Percentiles rank a stretch among this genome's conserved stretches.
phyloP scores from a whole-genome alignment of 2,113 vertebrate genomes.

The Chaetorhynchus papuensis region DNA sequence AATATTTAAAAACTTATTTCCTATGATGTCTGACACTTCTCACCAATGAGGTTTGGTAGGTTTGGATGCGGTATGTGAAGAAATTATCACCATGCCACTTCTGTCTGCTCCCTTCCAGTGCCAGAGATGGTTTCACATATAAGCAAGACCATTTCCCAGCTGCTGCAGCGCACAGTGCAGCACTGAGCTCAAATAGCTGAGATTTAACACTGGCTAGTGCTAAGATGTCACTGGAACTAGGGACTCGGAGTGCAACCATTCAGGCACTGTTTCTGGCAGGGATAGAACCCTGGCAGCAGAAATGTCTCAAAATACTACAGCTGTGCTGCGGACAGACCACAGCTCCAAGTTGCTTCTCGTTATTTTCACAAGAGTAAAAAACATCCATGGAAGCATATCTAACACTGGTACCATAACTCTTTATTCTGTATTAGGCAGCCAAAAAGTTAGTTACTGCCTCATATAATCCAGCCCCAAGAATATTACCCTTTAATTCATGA shows the following conservation, averaged over 20 bases:
- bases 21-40: slow-evolving; percentile 17
- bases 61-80: not conserved
- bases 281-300: slow-evolving; percentile 11
- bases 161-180: not conserved
- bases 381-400: not conserved
- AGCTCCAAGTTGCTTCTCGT: slow-evolving; percentile 2
- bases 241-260: not conserved
- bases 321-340: not conserved
- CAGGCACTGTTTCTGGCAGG: slow-evolving; percentile 12
- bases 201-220: not conserved
- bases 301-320: slow-evolving; percentile 42
- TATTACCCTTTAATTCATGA: not conserved
- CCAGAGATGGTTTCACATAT: not conserved
- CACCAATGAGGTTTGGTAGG: not conserved
- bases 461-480: not conserved
- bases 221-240: not conserved
- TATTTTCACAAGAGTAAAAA: slow-evolving; percentile 36
- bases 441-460: not conserved
- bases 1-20: slow-evolving; percentile 40
- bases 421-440: not conserved
- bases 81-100: slow-evolving; percentile 4
- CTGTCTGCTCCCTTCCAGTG: not conserved
- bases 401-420: not conserved
- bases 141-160: not conserved
- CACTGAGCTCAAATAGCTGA: not conserved